Percentiles rank a stretch among this genome's conserved stretches.
Conservation (phyloP, 2,888 invertebrate species). For the Caenorhabditis afra region DNA sequence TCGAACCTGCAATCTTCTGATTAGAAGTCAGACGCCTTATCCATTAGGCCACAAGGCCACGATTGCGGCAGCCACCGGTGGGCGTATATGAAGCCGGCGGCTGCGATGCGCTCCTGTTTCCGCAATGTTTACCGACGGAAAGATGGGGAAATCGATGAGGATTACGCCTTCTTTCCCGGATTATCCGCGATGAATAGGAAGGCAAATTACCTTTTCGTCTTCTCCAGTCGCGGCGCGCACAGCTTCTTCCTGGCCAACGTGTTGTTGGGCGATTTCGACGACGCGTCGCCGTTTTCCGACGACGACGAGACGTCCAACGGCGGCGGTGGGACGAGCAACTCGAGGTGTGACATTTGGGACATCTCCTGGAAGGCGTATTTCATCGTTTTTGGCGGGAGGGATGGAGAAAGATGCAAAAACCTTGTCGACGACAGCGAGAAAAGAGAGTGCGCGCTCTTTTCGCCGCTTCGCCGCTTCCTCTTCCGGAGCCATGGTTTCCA, state of each 20-base stretch:
- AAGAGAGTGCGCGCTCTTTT: slow-evolving; percentile 44
- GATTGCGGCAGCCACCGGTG: not conserved
- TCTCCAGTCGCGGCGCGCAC: slow-evolving; percentile 44
- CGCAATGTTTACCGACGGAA: not conserved
- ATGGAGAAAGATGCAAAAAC: too few species aligned
- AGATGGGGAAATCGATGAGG: not conserved
- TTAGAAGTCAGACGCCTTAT: slow-evolving; percentile 80
- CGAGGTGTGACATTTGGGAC: too few species aligned
- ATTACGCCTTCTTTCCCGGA: not conserved
- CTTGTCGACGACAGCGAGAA: slow-evolving; percentile 43
- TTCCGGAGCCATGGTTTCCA: slow-evolving; percentile 54
- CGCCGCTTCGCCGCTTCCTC: slow-evolving; percentile 20
- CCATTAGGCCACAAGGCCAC: slow-evolving; percentile 77
- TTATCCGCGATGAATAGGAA: slow-evolving; percentile 22
- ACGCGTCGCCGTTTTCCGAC: slow-evolving; percentile 35
- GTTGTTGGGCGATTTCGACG: slow-evolving; percentile 33
- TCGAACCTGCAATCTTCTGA: slow-evolving; percentile 78
- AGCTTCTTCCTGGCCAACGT: slow-evolving; percentile 56
- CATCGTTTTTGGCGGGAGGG: too few species aligned
- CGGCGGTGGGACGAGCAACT: too few species aligned
- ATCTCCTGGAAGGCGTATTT: too few species aligned
- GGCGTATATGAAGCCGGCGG: not conserved
- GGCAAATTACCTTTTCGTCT: slow-evolving; percentile 56
- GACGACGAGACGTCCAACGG: slow-evolving; percentile 29
- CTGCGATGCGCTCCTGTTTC: not conserved